Evolutionary conservation across 2,113 vertebrate genomes (phyloP).

Genomic region (Capreolus pygargus): DNA sequence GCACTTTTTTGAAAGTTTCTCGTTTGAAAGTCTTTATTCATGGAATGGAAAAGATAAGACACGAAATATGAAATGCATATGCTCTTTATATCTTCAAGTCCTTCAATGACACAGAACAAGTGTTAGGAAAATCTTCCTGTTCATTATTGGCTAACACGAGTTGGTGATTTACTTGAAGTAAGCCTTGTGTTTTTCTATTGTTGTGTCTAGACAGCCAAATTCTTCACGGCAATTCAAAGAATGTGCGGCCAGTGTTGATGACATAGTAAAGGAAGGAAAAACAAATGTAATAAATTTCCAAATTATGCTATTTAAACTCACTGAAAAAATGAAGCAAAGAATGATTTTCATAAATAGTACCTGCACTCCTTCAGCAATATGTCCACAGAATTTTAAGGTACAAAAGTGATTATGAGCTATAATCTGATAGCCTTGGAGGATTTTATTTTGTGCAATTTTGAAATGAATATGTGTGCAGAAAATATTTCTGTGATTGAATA

Average conservation of each 20-base stretch:
- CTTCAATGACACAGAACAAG: conserved; percentile 40
- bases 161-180: conserved; percentile 76
- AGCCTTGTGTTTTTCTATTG: conserved; percentile 80
- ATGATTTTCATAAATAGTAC: conserved; percentile 6
- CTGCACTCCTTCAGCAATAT: not conserved
- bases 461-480: conserved; percentile 18
- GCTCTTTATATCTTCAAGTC: not conserved
- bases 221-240: conserved; percentile 75
- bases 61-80: not conserved
- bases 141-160: conserved; percentile 69
- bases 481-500: conserved; percentile 18
- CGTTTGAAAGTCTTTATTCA: not conserved
- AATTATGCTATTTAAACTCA: conserved; percentile 47
- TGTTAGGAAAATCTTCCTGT: conserved; percentile 65
- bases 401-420: not conserved
- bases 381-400: not conserved
- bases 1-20: not conserved
- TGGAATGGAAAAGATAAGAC: not conserved
- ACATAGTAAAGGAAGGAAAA: conserved; percentile 59
- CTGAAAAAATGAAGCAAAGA: conserved; percentile 30
- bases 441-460: conserved; percentile 9
- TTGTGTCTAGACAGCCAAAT: conserved; percentile 76
- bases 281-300: conserved; percentile 61
- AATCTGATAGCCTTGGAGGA: not conserved
- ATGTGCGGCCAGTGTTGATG: conserved; percentile 74